Percentiles rank a stretch among this genome's conserved stretches.
phyloP scores from a whole-genome alignment of 2,113 vertebrate species.

The Laticauda laticaudata region DNA sequence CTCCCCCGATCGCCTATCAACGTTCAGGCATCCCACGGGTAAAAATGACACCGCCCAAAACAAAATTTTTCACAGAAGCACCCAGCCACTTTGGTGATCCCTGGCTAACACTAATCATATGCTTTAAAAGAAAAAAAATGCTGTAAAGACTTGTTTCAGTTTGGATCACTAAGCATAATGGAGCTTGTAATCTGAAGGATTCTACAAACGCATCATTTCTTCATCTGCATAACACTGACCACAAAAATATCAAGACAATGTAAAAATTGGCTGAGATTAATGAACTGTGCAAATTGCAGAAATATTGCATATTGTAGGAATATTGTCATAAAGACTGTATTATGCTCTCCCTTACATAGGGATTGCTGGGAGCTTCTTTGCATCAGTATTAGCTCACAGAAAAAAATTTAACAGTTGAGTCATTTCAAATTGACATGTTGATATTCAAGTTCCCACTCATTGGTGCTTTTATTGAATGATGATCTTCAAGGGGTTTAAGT shows the following conservation, averaged over 20 bases:
- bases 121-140: background rate
- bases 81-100: too few species aligned
- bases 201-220: background rate
- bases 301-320: background rate
- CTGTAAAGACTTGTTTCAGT: background rate
- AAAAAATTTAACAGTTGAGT: background rate
- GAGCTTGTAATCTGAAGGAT: background rate
- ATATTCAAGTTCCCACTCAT: background rate
- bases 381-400: background rate
- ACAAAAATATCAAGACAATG: background rate
- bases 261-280: background rate
- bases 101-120: too few species aligned
- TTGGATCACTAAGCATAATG: background rate
- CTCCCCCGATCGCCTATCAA: too few species aligned
- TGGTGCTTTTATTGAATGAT: background rate
- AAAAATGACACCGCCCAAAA: too few species aligned
- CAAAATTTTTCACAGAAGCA: too few species aligned
- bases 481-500: background rate
- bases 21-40: too few species aligned
- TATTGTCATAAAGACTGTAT: background rate
- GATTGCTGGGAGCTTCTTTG: background rate
- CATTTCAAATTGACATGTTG: background rate
- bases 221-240: background rate
- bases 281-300: background rate
- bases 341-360: background rate